These are phyloP conservation scores for Puma concolor DNA, from an alignment of 2,113 vertebrate species.

Conservation along the genomic window DNA sequence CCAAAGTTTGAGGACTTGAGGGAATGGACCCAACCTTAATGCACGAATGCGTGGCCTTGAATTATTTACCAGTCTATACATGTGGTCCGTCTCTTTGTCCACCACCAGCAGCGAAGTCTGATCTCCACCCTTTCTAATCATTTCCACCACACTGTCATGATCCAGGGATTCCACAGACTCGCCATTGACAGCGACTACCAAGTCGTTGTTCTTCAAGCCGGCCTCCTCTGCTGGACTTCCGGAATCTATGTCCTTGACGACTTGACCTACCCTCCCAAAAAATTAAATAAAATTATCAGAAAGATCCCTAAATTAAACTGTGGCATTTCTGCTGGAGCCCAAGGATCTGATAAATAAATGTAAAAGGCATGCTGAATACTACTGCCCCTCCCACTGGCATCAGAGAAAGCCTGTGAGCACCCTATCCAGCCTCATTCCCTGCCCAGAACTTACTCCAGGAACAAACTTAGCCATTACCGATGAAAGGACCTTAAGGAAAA, in stretches of 20 bases:
- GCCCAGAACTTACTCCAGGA: not conserved
- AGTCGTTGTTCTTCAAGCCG: constrained; percentile 90
- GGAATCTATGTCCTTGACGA: constrained; percentile 90
- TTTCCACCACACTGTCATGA: constrained; percentile 91
- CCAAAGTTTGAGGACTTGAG: not conserved
- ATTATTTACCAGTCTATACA: constrained; percentile 91
- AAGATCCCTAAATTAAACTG: not conserved
- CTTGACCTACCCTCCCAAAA: constrained; percentile 86
- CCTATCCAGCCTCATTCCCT: not conserved
- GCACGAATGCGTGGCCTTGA: not conserved
- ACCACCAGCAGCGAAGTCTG: constrained; percentile 90
- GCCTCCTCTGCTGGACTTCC: constrained; percentile 91
- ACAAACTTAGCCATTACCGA: not conserved
- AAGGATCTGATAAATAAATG: not conserved
- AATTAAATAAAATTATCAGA: constrained; percentile 25
- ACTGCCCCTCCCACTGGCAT: not conserved
- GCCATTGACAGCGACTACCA: constrained; percentile 92
- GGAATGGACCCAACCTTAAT: not conserved
- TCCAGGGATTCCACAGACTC: constrained; percentile 84
- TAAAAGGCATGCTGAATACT: not conserved
- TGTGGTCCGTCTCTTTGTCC: constrained; percentile 89
- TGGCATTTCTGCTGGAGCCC: not conserved
- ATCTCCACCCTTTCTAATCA: constrained; percentile 88
- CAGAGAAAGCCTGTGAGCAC: too few relatives aligned
- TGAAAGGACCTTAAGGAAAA: not conserved